Conservation (phyloP, 2,113 vertebrate genomes). For the Proteles cristata region DNA sequence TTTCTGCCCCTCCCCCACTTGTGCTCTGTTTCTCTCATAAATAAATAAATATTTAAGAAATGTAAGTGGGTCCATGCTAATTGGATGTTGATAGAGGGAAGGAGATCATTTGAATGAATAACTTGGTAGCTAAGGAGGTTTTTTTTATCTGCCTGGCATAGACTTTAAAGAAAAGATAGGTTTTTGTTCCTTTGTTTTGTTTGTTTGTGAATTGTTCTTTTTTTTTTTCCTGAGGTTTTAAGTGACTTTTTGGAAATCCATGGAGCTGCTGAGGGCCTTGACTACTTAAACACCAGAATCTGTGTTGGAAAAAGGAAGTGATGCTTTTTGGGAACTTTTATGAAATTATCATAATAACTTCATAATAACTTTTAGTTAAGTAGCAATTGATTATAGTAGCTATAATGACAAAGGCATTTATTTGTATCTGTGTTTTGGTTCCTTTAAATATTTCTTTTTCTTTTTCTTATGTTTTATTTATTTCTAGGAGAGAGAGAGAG, state of each 20-base stretch:
- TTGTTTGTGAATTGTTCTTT: not conserved
- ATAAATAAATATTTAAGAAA: not conserved
- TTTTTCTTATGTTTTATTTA: too few species aligned
- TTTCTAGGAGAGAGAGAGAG: too few species aligned
- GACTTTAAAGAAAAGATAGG: not conserved
- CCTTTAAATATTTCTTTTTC: not conserved
- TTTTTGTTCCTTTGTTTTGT: not conserved
- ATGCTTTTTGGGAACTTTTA: not conserved
- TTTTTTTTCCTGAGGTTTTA: not conserved
- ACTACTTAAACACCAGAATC: not conserved
- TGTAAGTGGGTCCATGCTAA: not conserved
- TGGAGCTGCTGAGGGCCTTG: not conserved
- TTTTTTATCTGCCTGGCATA: not conserved
- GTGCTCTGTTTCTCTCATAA: too few species aligned
- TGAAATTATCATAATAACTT: too few species aligned
- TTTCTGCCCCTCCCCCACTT: too few species aligned
- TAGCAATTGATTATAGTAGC: not conserved
- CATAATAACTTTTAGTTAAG: not conserved
- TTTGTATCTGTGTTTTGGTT: not conserved
- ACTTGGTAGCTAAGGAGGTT: not conserved
- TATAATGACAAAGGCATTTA: not conserved
- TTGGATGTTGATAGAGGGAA: not conserved
- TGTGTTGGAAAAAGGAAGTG: slow-evolving; percentile 12
- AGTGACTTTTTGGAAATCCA: not conserved
- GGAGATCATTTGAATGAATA: not conserved